Conservation (phyloP, 2,797 vertebrate species). For the Notolepis coatsorum region DNA sequence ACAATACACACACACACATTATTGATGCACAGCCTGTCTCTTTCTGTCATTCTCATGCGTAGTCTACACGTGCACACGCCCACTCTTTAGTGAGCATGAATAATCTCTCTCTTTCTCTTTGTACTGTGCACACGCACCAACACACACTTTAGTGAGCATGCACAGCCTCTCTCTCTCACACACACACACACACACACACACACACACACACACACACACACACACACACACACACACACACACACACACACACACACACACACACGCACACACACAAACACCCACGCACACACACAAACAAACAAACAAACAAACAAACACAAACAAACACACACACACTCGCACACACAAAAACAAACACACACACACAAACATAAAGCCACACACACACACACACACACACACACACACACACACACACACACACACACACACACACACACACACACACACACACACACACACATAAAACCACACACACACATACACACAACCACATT, state of each 20-base stretch:
- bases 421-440: constrained; percentile 1
- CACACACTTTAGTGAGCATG: neutral
- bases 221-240: neutral
- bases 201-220: neutral
- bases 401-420: constrained; percentile 9
- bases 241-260: neutral
- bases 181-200: neutral
- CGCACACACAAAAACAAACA: neutral
- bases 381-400: neutral
- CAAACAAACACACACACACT: neutral
- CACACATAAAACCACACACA: neutral
- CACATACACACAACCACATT: neutral
- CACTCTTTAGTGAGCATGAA: too few relatives aligned
- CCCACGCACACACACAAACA: neutral
- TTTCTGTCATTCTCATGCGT: too few relatives aligned
- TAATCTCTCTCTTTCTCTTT: too few relatives aligned
- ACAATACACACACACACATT: too few relatives aligned
- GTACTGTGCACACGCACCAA: too few relatives aligned
- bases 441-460: neutral
- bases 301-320: neutral
- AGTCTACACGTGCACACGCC: too few relatives aligned
- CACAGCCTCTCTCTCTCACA: neutral
- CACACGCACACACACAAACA: neutral
- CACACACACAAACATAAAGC: neutral
- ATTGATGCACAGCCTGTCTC: too few relatives aligned